A percentile compares a stretch with the other conserved stretches of the same genome.
Conservation (phyloP, 1,140 invertebrate species). For the Triops longicaudatus region DNA sequence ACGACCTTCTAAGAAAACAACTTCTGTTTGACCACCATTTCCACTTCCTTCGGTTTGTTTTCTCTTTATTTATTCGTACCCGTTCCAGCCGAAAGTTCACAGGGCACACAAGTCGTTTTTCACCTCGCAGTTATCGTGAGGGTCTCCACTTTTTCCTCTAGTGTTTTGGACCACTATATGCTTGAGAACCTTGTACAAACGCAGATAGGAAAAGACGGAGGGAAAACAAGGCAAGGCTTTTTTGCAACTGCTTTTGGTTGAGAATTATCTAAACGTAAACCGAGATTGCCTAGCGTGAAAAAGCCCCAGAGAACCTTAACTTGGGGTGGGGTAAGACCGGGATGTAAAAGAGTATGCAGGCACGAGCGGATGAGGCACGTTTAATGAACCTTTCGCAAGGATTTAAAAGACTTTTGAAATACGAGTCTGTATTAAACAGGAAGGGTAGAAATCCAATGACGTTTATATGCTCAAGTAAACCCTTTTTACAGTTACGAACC, state of each 20-base stretch:
- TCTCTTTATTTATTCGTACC: background rate
- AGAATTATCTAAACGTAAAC: too few relatives aligned
- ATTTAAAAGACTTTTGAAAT: background rate
- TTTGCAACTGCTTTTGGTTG: background rate
- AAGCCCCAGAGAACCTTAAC: background rate
- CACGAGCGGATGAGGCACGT: background rate
- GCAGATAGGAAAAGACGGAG: background rate
- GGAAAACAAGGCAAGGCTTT: background rate
- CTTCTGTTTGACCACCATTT: background rate
- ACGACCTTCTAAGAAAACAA: background rate
- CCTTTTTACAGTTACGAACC: background rate
- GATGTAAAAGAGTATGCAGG: background rate
- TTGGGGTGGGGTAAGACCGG: background rate
- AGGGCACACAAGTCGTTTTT: background rate
- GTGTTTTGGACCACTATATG: background rate
- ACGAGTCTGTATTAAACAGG: background rate
- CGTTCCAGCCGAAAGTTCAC: background rate
- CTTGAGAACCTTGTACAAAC: background rate
- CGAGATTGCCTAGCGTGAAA: too few relatives aligned
- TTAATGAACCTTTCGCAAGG: background rate
- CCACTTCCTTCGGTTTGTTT: background rate
- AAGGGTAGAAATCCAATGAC: background rate
- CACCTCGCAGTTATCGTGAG: background rate
- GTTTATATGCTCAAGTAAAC: background rate
- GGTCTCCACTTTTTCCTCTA: background rate